These are phyloP conservation scores for Tachina fera DNA, from an alignment of 2,888 invertebrate genomes.

Conservation along the genomic window DNA sequence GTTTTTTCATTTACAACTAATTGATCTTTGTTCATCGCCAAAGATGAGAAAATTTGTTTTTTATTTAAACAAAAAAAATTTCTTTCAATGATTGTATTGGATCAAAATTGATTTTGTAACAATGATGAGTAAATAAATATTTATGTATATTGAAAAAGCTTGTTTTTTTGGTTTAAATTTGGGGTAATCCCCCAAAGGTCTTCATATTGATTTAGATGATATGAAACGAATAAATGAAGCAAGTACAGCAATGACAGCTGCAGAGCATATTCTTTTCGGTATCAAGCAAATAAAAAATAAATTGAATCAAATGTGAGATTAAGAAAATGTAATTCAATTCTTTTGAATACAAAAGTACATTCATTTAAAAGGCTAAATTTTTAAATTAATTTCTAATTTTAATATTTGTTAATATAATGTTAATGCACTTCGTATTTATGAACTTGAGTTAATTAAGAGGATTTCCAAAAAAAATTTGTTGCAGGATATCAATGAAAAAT, in stretches of 20 bases:
- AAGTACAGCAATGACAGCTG: constrained; percentile 12
- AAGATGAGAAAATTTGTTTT: background rate
- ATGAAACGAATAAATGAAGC: constrained; percentile 22
- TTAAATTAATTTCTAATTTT: too few species aligned
- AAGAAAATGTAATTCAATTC: background rate
- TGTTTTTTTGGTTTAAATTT: background rate
- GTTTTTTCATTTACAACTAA: constrained; percentile 54
- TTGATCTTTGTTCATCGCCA: constrained; percentile 58
- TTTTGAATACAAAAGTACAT: too few species aligned
- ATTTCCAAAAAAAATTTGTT: too few species aligned
- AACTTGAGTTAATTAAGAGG: too few species aligned
- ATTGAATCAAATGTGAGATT: background rate
- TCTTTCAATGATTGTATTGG: background rate
- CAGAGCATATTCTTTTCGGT: background rate
- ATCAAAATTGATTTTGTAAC: constrained; percentile 41
- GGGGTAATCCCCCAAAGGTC: background rate
- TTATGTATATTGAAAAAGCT: constrained; percentile 13
- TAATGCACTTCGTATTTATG: too few species aligned
- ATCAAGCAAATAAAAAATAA: background rate
- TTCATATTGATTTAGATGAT: background rate
- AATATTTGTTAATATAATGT: too few species aligned
- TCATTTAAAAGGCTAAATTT: too few species aligned
- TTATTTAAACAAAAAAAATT: background rate
- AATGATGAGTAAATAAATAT: constrained; percentile 26
- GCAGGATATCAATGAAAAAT: too few species aligned